Evolutionary conservation across 1,140 invertebrate species (phyloP).

Genomic region (Anoplolepis gracilipes): DNA sequence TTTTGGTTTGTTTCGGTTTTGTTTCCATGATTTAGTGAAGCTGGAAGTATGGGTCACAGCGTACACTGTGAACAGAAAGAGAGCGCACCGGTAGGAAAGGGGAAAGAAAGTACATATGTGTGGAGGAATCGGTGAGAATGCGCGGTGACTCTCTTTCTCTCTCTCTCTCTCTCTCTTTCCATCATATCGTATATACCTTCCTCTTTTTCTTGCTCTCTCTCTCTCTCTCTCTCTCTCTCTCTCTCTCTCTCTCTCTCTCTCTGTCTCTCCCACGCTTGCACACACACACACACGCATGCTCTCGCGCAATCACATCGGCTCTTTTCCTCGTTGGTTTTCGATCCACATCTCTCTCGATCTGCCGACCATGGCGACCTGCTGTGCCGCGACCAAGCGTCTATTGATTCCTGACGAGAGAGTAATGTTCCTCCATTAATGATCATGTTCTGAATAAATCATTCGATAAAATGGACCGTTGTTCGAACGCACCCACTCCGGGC

Average conservation of each 20-base stretch:
- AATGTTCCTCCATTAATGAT: constrained; percentile 84
- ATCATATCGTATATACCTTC: constrained; percentile 30
- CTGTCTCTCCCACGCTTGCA: not conserved
- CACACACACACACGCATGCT: not conserved
- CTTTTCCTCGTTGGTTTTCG: constrained; percentile 39
- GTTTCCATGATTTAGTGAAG: constrained; percentile 81
- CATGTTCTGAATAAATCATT: constrained; percentile 83
- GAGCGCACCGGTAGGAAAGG: not conserved
- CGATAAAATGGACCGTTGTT: constrained; percentile 81
- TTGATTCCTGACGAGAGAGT: constrained; percentile 83
- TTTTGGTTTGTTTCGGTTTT: constrained; percentile 83
- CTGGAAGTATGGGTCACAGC: constrained; percentile 36
- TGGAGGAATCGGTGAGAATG: constrained; percentile 25
- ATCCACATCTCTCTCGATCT: constrained; percentile 32
- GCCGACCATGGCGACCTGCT: constrained; percentile 49
- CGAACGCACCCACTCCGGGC: constrained; percentile 67
- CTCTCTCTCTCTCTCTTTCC: constrained; percentile 29
- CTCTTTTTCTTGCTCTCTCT: not conserved
- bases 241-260: no score
- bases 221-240: no score
- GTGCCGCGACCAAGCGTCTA: constrained; percentile 71
- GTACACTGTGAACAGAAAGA: constrained; percentile 5
- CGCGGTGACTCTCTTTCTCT: constrained; percentile 5
- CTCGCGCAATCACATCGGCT: not conserved
- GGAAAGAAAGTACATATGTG: not conserved